phyloP scores from a whole-genome alignment of 2,888 invertebrate genomes.

The Drosophila gaucha region DNA sequence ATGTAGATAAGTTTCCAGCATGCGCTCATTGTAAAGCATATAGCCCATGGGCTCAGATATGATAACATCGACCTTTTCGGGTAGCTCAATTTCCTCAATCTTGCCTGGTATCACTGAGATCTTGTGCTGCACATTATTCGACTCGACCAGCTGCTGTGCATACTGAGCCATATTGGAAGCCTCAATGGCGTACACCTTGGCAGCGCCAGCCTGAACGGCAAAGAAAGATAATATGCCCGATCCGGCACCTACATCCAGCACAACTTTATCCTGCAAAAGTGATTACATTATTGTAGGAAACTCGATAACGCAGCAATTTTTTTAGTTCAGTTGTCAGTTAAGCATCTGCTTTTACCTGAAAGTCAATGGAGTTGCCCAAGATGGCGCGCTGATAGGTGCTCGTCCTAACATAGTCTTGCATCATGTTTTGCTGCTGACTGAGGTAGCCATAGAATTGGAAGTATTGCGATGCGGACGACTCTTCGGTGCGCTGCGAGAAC shows the following conservation, averaged over 20 bases:
- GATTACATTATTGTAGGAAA: constrained; percentile 22
- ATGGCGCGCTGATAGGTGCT: constrained; percentile 99
- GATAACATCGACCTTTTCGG: constrained; percentile 98
- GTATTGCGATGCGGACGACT: constrained; percentile 99
- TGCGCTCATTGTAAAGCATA: constrained; percentile 99
- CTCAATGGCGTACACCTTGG: constrained; percentile 99
- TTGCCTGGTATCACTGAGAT: constrained; percentile 98
- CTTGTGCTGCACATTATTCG: constrained; percentile 94
- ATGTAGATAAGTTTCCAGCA: constrained; percentile 99
- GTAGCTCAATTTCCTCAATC: constrained; percentile 98
- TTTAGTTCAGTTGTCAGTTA: not conserved
- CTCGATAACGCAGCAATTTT: not conserved
- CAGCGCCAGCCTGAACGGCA: constrained; percentile 98
- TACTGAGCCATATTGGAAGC: constrained; percentile 99
- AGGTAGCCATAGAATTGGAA: constrained; percentile 99
- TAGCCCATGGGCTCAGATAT: constrained; percentile 99
- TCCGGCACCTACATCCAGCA: constrained; percentile 99
- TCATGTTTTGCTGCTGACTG: constrained; percentile 99
- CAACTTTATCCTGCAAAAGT: constrained; percentile 92
- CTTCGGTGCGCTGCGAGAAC: constrained; percentile 98
- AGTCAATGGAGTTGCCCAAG: constrained; percentile 95
- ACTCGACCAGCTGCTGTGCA: constrained; percentile 94
- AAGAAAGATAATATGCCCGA: constrained; percentile 99
- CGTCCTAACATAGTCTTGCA: constrained; percentile 99
- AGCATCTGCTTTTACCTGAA: constrained; percentile 85